These are phyloP conservation scores for Bettongia penicillata DNA, from an alignment of 2,113 vertebrate genomes.

Conservation along the genomic window DNA sequence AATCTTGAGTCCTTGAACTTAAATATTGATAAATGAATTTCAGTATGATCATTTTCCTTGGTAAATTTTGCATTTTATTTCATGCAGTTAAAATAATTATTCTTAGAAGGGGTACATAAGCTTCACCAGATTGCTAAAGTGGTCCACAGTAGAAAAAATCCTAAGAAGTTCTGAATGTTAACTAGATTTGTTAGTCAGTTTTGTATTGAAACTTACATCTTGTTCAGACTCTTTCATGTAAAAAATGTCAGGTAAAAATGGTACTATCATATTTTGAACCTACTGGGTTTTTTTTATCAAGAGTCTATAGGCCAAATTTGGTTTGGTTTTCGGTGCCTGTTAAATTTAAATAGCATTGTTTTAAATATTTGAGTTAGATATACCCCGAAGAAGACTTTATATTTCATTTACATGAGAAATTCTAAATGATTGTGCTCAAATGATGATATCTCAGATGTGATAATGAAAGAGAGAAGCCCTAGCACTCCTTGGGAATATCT, in stretches of 20 bases:
- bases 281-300: slow-evolving; percentile 43
- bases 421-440: neutral
- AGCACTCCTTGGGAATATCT: neutral
- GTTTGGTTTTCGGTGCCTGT: neutral
- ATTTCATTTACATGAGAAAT: slow-evolving; percentile 5
- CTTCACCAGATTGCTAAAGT: neutral
- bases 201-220: slow-evolving; percentile 34
- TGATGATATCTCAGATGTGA: neutral
- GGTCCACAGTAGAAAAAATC: neutral
- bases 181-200: neutral
- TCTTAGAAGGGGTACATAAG: neutral
- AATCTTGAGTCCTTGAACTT: neutral
- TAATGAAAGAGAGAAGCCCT: neutral
- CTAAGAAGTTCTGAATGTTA: neutral
- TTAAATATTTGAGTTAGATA: slow-evolving; percentile 27
- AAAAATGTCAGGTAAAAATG: slow-evolving; percentile 42
- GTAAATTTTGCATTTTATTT: neutral
- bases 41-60: neutral
- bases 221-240: slow-evolving; percentile 18
- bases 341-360: slow-evolving; percentile 48
- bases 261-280: slow-evolving; percentile 30
- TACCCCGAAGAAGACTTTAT: neutral
- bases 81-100: neutral
- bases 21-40: neutral
- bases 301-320: slow-evolving; percentile 42